Percentiles rank a stretch among this genome's conserved stretches.
phyloP scores from a whole-genome alignment of 2,888 invertebrate genomes.

The Torymus texanus region DNA sequence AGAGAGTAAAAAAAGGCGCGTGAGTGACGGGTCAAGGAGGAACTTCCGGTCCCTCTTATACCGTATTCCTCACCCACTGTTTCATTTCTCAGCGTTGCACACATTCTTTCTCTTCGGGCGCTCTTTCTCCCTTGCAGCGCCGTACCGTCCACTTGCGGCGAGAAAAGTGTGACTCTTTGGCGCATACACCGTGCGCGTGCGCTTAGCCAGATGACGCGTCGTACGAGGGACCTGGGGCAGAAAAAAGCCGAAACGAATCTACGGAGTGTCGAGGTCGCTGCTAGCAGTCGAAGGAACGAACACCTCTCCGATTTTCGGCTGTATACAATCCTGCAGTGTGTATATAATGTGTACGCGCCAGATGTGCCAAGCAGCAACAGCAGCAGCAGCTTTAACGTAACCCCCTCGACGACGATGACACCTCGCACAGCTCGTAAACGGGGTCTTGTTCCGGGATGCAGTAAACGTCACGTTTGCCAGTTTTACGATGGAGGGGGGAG shows the following conservation, averaged over 20 bases:
- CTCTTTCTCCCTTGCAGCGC: neutral
- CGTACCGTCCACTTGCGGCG: neutral
- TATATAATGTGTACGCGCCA: neutral
- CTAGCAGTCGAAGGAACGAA: no score
- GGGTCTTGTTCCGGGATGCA: neutral
- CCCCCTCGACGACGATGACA: constrained; percentile 15
- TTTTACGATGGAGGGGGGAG: constrained; percentile 9
- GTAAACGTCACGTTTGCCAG: constrained; percentile 33
- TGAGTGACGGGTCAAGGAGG: constrained; percentile 56
- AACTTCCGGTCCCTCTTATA: constrained; percentile 51
- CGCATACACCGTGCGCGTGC: no score
- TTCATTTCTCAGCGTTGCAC: constrained; percentile 12
- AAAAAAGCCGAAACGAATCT: constrained; percentile 26
- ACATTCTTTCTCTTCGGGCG: neutral
- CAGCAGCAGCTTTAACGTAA: no score
- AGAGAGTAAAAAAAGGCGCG: constrained; percentile 8
- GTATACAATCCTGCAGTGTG: no score
- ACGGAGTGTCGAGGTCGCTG: constrained; percentile 31
- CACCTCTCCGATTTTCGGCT: no score
- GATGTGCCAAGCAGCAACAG: constrained; percentile 15
- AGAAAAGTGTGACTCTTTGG: neutral
- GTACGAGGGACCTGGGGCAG: neutral
- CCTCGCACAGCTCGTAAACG: constrained; percentile 21
- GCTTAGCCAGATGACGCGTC: constrained; percentile 37
- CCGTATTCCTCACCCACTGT: neutral